Percentiles rank a stretch among this genome's conserved stretches.
Evolutionary conservation across 2,113 vertebrate species (phyloP).

Genomic region (Melanostigma gelatinosum): DNA sequence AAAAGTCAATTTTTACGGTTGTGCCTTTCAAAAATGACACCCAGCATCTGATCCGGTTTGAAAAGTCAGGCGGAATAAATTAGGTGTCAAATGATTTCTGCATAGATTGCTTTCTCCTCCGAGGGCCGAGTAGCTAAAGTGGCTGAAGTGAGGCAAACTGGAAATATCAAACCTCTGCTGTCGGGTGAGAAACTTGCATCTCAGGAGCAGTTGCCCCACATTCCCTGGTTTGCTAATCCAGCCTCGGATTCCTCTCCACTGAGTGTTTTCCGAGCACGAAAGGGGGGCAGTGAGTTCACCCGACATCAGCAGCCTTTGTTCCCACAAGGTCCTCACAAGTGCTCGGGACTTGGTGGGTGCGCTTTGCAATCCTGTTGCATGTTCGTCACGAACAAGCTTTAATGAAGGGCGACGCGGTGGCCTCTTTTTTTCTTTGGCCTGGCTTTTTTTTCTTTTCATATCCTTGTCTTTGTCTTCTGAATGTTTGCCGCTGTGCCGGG

Average conservation of each 20-base stretch:
- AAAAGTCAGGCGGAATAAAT: constrained; percentile 60
- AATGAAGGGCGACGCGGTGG: constrained; percentile 26
- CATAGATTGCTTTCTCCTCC: constrained; percentile 11
- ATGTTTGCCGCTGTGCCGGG: constrained; percentile 42
- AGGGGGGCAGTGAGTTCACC: constrained; percentile 17
- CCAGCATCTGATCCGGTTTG: constrained; percentile 24
- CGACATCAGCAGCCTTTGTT: not conserved
- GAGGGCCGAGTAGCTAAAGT: constrained; percentile 14
- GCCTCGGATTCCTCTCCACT: not conserved
- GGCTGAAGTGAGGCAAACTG: constrained; percentile 11
- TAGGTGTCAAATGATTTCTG: constrained; percentile 34
- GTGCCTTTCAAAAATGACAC: constrained; percentile 42
- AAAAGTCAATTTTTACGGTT: not conserved
- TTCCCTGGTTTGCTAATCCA: not conserved
- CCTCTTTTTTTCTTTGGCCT: constrained; percentile 48
- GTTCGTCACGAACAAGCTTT: constrained; percentile 23
- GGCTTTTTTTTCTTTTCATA: constrained; percentile 12
- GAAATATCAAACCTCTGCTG: constrained; percentile 22
- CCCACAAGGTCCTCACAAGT: not conserved
- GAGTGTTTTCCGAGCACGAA: constrained; percentile 12
- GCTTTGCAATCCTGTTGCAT: constrained; percentile 9
- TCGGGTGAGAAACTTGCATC: constrained; percentile 34
- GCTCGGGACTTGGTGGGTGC: constrained; percentile 13
- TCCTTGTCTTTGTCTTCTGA: constrained; percentile 60
- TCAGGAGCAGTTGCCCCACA: not conserved